Base-by-base conservation (phyloP, 2,888 invertebrate species). In the Silvanus unidentatus region DNA sequence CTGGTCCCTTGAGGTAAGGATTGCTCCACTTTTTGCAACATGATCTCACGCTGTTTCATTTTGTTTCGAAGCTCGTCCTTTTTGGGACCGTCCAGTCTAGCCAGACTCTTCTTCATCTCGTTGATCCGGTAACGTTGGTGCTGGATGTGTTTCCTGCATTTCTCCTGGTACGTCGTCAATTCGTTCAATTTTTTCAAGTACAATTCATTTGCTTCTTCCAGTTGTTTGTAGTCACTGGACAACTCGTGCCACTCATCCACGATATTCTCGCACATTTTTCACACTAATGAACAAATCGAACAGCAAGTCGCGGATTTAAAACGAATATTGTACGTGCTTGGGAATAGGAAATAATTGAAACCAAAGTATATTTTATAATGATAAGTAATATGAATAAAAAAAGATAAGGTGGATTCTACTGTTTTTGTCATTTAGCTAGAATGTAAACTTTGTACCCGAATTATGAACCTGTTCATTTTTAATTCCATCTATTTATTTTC, bases 91-190 rank as follows among this genome's bases (percentile, higher is more conserved):
- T 45, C 40, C 12, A 14, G 39, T 1, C 41, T 15, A 16, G 41
- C 8, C 5, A 58, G 28, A 2, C 16, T 44, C 16, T 53, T 53
- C 1, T 34, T 45, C 14, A 95, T 86, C 63, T 86, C 78, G 29
- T 81, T 81, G 73, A 94, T 80, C 49, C 92, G 80, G 73, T 95
- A 94, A 59, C 86, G 81, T 68, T 96, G 94, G 72, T 96, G 95
- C 55, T 80, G 81, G 54, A 96, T 81, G 63, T 88, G 88, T 66
- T 87, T 87, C 61, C 87, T 75, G 71, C 93, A 93, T 78, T 86
- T 79, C 60, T 82, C 80, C 69, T 94, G 94, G 16, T 88, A 73
- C 54, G 84, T 82, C 32, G 83, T 80, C 28, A 94, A 77, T 68
- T 89, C 86, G 58, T 90, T 89, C 55, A 95, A 74, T 68, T 89